These are phyloP conservation scores for Poliocrania exsul DNA, from an alignment of 2,797 vertebrate species.

Conservation along the genomic window DNA sequence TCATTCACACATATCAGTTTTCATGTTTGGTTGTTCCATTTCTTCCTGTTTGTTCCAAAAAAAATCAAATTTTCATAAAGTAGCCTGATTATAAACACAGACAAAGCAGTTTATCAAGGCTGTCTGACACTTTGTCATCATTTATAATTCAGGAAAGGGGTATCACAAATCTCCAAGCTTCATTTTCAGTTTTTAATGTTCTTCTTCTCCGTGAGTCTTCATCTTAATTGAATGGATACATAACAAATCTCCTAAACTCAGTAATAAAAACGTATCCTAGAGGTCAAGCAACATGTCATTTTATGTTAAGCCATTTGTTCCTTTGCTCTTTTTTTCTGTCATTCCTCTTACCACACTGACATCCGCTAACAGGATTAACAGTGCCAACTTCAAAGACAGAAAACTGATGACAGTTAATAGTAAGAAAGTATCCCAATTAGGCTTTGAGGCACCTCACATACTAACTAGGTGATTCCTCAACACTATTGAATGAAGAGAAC, in stretches of 20 bases:
- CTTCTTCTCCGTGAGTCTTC: neutral
- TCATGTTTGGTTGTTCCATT: neutral
- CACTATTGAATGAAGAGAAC: neutral
- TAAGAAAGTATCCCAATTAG: neutral
- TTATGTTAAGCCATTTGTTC: neutral
- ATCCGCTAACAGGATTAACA: neutral
- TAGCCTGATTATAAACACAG: neutral
- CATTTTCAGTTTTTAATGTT: constrained; percentile 16
- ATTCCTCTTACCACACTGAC: neutral
- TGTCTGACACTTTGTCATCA: neutral
- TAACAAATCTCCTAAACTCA: neutral
- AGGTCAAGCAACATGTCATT: neutral
- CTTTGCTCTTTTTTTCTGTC: neutral
- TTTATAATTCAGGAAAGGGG: constrained; percentile 3
- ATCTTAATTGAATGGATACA: constrained; percentile 1
- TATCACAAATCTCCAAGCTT: constrained; percentile 27
- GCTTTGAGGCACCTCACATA: neutral
- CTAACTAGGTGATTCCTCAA: neutral
- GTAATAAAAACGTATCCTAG: neutral
- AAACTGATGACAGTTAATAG: neutral
- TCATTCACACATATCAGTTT: neutral
- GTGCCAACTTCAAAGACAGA: neutral
- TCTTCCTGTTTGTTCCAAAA: constrained; percentile 6
- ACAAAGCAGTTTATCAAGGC: constrained; percentile 11
- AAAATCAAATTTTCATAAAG: constrained; percentile 19